Base-by-base conservation (phyloP, 1,140 invertebrate genomes). In the Microplitis demolitor region DNA sequence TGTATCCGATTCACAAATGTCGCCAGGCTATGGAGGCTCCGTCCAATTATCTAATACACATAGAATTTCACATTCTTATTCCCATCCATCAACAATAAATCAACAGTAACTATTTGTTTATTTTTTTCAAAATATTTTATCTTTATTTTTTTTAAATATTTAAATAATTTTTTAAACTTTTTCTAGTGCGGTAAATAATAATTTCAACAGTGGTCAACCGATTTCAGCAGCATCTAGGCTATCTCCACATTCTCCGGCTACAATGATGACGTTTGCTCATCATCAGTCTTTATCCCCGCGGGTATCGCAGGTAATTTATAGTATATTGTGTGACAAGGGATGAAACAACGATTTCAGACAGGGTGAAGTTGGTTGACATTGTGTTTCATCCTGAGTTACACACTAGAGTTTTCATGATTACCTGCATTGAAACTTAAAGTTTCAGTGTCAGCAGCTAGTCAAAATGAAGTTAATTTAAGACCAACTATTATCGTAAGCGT, bases 1-100 rank as follows among this genome's bases (percentile, higher is more conserved):
- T 85, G 89, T 93, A 76, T 89, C 92, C 76, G 93, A 94, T 82
- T 90, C 92, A 24, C 92, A 93, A 85, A 88, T 92, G 50, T 93
- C 92, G 77, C 91, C 92, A 37, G 89, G 88, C 79, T 93, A 91
- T 83, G 83, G 83, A 80, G 82, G 82, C 82, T 85, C 85, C 86
- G 86, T 87, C 85, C 86, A 87, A 75, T 86, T 87, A 82, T 78
- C 85, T 83, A 82, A 83, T 75, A 81, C 83, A 79, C 85, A 87
- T 74, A 85, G 86, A 79, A 82, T 87, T 79, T 78, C 82, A 77
- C 86, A 87, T 76, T 82, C 86, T 73, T 87, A 86, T 76, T 81
- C 85, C 73, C 86, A 87, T 78, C 83, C 83, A 70, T 81, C 84
- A 71, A 82, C 86, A 79, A 84, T 87, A 82, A 77, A 80, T 75